Percentiles rank a stretch among this genome's conserved stretches.
phyloP scores from a whole-genome alignment of 2,113 vertebrate genomes.

The Aplodontia rufa region DNA sequence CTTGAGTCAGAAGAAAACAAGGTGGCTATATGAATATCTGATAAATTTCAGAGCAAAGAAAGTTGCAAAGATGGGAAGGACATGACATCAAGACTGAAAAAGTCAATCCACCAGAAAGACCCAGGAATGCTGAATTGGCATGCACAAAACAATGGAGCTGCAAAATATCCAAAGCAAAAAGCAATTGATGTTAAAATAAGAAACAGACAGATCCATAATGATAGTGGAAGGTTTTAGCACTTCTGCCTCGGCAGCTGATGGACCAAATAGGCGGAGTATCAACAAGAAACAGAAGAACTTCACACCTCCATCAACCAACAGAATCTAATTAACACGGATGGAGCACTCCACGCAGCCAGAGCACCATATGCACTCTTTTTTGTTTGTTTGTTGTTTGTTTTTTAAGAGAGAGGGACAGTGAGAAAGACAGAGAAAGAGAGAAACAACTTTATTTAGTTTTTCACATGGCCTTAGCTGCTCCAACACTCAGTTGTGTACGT shows the following conservation, averaged over 20 bases:
- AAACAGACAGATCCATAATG: background rate
- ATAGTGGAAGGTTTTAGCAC: background rate
- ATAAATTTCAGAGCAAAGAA: slow-evolving; percentile 23
- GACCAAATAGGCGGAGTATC: background rate
- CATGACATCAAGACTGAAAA: background rate
- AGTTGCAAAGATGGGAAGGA: background rate
- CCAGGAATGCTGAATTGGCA: background rate
- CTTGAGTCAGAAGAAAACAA: slow-evolving; percentile 17
- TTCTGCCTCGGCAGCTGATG: background rate
- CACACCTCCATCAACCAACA: background rate
- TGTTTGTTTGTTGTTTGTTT: too few species aligned
- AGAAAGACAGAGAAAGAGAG: too few species aligned
- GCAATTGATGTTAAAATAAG: background rate
- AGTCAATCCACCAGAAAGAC: background rate
- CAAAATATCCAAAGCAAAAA: background rate
- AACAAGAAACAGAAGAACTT: background rate
- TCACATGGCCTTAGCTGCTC: too few species aligned
- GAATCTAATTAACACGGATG: background rate
- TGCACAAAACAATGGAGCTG: background rate
- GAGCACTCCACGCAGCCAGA: background rate
- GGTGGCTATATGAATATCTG: background rate
- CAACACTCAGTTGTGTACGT: too few species aligned
- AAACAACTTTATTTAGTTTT: too few species aligned
- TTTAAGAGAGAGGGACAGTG: too few species aligned
- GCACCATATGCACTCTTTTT: background rate